Base-by-base conservation (phyloP, 2,888 invertebrate species). In the Pachycephus smyrnensis region DNA sequence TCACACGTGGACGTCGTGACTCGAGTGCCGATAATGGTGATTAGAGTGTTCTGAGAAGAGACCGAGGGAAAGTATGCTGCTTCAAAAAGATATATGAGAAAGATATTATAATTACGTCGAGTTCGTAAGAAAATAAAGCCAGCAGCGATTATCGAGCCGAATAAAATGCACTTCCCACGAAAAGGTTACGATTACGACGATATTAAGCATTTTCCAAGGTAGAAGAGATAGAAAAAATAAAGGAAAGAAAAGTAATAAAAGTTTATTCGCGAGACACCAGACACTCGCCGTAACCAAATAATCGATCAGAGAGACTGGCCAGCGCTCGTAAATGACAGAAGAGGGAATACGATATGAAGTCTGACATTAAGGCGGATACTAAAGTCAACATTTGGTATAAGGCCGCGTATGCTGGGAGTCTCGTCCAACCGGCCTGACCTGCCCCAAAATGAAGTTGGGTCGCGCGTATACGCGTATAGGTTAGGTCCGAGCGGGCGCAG, bases 371-470 rank as follows among this genome's bases (percentile, higher is more conserved):
- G 6, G 40, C 40, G 23, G 0, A 9, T 23, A 55, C 9, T 55
- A 55, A 55, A 55, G 40, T 55, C 40, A 55, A 55, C 40, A 55
- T 55, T 55, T 23, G 40, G 15, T 55, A 23, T 40, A 23, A 40
- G 40, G 40, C 40, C 40, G 40, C 23, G 40, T 55, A 23, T 23
- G 23, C 40, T 55, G 23, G 40, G 40, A 55, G 40, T 9, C 23
- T 55, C 40, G 40, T 55, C 40, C 40, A 55, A 23, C 6, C 40
- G 4, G 40, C 82, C 81, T 83, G 83, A 83, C 83, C 83, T 83
- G 83, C 83, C 83, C 80, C 83, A 83, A 83, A 82, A 83, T 83
- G 81, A 78, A 79, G 79, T 73, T 73, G 78, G 69, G 76, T 69
- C 69, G 73, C 77, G 73, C 78, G 75, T 79, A 75, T n/a, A 76